phyloP scores from a whole-genome alignment of 2,797 vertebrate species.

The Hypotaenidia philippensis region DNA sequence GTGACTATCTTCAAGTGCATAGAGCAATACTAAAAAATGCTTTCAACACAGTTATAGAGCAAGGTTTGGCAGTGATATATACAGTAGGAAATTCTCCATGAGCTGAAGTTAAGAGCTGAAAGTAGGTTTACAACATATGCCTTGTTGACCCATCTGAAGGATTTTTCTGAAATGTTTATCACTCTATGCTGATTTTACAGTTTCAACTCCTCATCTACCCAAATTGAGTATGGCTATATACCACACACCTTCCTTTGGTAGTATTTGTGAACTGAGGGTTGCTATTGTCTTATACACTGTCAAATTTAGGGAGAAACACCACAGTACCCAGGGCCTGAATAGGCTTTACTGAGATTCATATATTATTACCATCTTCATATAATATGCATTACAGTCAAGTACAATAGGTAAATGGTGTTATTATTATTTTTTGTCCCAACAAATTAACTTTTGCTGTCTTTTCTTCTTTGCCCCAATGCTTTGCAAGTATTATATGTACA shows the following conservation, averaged over 20 bases:
- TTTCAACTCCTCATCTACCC: not conserved
- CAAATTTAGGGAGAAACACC: not conserved
- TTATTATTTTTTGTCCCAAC: not conserved
- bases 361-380: not conserved
- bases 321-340: not conserved
- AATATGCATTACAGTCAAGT: not conserved
- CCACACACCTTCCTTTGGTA: not conserved
- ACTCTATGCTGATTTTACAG: not conserved
- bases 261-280: not conserved
- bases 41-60: not conserved
- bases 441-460: not conserved
- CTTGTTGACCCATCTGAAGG: not conserved
- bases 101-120: not conserved
- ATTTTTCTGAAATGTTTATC: not conserved
- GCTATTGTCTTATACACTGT: not conserved
- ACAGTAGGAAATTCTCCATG: not conserved
- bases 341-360: not conserved
- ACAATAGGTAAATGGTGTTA: not conserved
- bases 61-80: not conserved
- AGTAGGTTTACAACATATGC: not conserved
- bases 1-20: not conserved
- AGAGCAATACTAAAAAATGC: constrained; percentile 3
- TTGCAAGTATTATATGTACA: not conserved
- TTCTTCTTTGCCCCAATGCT: not conserved
- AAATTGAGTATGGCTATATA: not conserved